phyloP scores from a whole-genome alignment of 2,113 vertebrate genomes.

The Tachysurus fulvidraco region DNA sequence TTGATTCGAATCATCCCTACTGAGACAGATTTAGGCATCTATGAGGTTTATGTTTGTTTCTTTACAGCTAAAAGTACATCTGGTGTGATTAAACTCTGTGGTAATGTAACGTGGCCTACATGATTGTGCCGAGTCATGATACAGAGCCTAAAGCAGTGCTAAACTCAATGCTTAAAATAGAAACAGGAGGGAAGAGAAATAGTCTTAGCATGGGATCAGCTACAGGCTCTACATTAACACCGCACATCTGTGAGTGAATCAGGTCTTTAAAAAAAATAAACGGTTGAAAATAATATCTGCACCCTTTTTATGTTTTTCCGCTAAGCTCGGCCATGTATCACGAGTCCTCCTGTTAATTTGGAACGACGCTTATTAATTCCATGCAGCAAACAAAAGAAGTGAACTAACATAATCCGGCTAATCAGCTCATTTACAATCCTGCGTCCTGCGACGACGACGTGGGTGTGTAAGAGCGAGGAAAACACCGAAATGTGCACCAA shows the following conservation, averaged over 20 bases:
- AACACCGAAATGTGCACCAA: not conserved
- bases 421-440: not conserved
- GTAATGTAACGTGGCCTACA: constrained; percentile 10
- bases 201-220: not conserved
- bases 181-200: constrained; percentile 14
- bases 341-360: not conserved
- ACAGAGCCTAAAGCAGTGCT: not conserved
- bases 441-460: not conserved
- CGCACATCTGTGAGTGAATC: not conserved
- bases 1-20: not conserved
- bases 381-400: not conserved
- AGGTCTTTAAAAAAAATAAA: not conserved
- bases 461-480: not conserved
- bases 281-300: not conserved
- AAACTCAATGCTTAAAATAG: constrained; percentile 25
- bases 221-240: constrained; percentile 14
- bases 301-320: not conserved
- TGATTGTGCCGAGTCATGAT: constrained; percentile 20
- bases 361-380: not conserved
- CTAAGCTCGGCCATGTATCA: not conserved
- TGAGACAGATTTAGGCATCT: not conserved
- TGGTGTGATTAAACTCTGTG: not conserved
- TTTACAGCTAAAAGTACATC: not conserved
- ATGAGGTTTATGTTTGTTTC: too few relatives aligned
- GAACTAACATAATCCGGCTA: not conserved